phyloP scores from a whole-genome alignment of 2,113 vertebrate genomes.

The Otis tarda region DNA sequence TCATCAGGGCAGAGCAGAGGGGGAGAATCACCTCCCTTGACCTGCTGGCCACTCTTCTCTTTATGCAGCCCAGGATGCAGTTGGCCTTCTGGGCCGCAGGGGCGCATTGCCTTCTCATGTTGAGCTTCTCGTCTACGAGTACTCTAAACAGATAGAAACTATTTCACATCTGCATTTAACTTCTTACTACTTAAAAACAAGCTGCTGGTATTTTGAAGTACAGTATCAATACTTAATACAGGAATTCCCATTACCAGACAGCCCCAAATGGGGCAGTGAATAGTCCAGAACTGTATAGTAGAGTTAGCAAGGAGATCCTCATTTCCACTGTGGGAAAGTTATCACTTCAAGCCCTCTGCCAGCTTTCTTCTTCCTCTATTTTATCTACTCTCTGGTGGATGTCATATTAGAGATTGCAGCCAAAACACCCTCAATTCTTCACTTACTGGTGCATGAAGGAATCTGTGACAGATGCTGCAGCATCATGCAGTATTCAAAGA shows the following conservation, averaged over 20 bases:
- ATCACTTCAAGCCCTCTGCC: neutral
- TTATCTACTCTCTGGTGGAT: neutral
- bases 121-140: too few species aligned
- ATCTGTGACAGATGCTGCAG: neutral
- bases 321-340: neutral
- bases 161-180: neutral
- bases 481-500: constrained; percentile 27
- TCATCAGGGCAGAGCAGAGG: too few species aligned
- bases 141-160: neutral
- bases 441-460: constrained; percentile 19
- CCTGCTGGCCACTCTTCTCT: too few species aligned
- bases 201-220: neutral
- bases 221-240: neutral
- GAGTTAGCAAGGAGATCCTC: neutral
- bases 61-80: too few species aligned
- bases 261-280: neutral
- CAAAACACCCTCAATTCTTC: constrained; percentile 32
- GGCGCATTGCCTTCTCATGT: too few species aligned
- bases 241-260: neutral
- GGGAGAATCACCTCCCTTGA: too few species aligned
- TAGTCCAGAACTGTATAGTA: neutral
- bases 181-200: neutral
- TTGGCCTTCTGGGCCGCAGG: too few species aligned
- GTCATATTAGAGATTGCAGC: neutral
- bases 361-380: constrained; percentile 9